Evolutionary conservation across 2,113 vertebrate genomes (phyloP).

Genomic region (Saccopteryx leptura): DNA sequence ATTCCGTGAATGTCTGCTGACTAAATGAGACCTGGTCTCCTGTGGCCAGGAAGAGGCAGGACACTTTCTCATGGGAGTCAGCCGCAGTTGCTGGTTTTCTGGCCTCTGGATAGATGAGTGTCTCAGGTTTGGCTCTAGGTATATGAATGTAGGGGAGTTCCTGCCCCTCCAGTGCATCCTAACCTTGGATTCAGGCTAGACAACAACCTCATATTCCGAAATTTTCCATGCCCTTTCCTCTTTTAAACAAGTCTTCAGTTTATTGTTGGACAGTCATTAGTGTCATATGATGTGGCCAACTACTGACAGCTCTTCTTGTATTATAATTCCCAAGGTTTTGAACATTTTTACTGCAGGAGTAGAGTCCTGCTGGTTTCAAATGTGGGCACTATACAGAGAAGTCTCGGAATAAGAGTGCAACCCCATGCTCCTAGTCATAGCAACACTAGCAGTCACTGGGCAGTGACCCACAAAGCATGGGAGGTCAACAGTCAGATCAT

Average conservation of each 20-base stretch:
- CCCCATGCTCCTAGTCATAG: too few relatives aligned
- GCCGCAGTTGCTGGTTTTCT: too few relatives aligned
- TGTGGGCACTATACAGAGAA: not conserved
- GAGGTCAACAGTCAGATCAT: not conserved
- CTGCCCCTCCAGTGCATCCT: not conserved
- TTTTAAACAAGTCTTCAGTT: not conserved
- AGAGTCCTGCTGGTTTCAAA: not conserved
- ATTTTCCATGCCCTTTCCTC: not conserved
- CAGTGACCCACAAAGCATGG: not conserved
- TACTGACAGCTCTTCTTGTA: not conserved
- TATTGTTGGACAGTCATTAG: not conserved
- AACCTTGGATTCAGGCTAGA: not conserved
- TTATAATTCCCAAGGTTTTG: not conserved
- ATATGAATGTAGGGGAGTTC: fast-evolving
- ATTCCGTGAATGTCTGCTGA: not conserved
- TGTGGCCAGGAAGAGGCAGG: not conserved
- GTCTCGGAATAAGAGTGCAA: not conserved
- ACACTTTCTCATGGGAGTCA: not conserved
- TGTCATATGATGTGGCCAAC: not conserved
- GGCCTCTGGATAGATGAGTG: not conserved
- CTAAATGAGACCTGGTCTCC: not conserved
- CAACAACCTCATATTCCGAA: not conserved
- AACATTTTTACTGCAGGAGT: not conserved
- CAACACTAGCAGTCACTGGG: not conserved
- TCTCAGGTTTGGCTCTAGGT: not conserved